Evolutionary conservation across 2,113 vertebrate species (phyloP).

Genomic region (Phycodurus eques): DNA sequence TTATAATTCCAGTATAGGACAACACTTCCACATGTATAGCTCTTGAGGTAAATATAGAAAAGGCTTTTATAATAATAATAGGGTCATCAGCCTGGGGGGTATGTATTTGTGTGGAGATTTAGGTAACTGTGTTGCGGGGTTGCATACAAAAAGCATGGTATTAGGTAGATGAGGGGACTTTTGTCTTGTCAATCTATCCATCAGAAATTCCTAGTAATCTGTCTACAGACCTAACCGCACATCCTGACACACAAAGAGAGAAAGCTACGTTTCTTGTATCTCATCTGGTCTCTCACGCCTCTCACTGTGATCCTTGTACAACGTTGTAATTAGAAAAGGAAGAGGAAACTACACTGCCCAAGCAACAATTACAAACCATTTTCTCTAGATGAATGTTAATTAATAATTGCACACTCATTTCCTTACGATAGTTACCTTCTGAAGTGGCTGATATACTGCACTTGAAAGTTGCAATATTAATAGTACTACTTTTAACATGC

Average conservation of each 20-base stretch:
- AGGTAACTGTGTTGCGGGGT: constrained; percentile 3
- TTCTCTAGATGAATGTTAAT: constrained; percentile 10
- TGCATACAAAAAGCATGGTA: constrained; percentile 21
- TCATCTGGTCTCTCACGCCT: constrained; percentile 55
- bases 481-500: not conserved
- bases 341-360: constrained; percentile 5
- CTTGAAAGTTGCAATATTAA: not conserved
- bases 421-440: constrained; percentile 1
- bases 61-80: not conserved
- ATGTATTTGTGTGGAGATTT: constrained; percentile 4
- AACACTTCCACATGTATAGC: no score
- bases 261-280: constrained; percentile 40
- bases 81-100: not conserved
- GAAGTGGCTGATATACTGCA: not conserved
- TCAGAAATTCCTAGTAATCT: constrained; percentile 32
- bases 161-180: constrained; percentile 40
- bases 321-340: constrained; percentile 47
- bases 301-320: constrained; percentile 48
- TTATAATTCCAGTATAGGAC: no score
- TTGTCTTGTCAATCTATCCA: constrained; percentile 49
- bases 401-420: not conserved
- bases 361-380: constrained; percentile 12
- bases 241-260: constrained; percentile 17
- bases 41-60: not conserved
- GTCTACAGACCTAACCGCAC: not conserved